Percentiles rank a stretch among this genome's conserved stretches.
phyloP scores from a whole-genome alignment of 2,888 invertebrate species.

The Tholera decimalis region DNA sequence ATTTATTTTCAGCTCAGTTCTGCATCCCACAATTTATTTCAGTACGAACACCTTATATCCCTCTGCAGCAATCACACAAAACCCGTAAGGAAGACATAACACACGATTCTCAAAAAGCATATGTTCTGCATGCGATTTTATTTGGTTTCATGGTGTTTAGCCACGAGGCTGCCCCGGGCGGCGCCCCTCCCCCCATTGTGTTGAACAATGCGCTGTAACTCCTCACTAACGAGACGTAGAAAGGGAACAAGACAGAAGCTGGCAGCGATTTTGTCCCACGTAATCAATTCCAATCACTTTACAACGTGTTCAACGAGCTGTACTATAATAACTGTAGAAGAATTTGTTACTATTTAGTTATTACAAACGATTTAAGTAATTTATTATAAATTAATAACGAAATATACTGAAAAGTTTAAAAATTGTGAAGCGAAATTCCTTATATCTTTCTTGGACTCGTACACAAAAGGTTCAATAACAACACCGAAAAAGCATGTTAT shows the following conservation, averaged over 20 bases:
- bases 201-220: conserved; percentile 88
- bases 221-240: conserved; percentile 85
- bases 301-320: neutral
- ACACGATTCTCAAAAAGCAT: conserved; percentile 55
- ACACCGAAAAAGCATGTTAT: no score
- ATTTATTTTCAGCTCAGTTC: neutral
- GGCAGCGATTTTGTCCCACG: conserved; percentile 26
- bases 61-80: conserved; percentile 28
- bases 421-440: no score
- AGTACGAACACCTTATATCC: neutral
- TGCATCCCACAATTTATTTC: conserved; percentile 23
- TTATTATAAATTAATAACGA: no score
- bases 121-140: conserved; percentile 60
- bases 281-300: neutral
- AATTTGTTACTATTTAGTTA: neutral
- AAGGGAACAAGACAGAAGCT: conserved; percentile 37
- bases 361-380: neutral
- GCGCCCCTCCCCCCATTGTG: conserved; percentile 87
- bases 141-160: conserved; percentile 77
- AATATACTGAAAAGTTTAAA: no score
- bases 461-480: no score
- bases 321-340: neutral
- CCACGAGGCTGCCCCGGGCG: conserved; percentile 80
- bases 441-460: no score
- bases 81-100: conserved; percentile 59